Evolutionary conservation across 2,888 invertebrate genomes (phyloP), one percentile per base, ranked within the genome.

Genomic region (Eudemis profundana): DNA sequence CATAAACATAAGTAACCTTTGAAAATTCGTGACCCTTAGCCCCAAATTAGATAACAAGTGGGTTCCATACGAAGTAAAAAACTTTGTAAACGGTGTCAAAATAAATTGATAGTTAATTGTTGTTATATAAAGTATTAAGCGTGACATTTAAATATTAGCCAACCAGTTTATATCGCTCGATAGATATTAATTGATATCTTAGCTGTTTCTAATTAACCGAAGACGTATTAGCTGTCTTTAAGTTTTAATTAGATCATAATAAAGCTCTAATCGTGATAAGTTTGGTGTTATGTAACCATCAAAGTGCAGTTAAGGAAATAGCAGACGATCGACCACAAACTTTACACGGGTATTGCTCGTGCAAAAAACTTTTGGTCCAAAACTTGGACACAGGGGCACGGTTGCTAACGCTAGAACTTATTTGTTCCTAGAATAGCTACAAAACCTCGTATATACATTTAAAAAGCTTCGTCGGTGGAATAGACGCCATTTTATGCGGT

Each of bases 21-120:
- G 15, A 40, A 42, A 59, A 53, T 36, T 44, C 47, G n/a, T 65
- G 65, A 60, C 59, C 60, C 65, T 64, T 64, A 36, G 53, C 51
- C 64, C 53, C 59, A 27, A 51, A 65, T 61, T 62, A 56, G 59
- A 63, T 56, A 62, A 66, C 51, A 68, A 40, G 59, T 14, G 51
- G 63, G 67, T 73, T 76, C 77, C 73, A 68, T 70, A 73, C 53
- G 70, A 71, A 67, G 69, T 62, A 69, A 69, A 74, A 66, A 74
- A 73, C 73, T 12, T 67, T 59, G 65, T 59, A 68, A 73, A 72
- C 67, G 38, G 74, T 77, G 74, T 72, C 75, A 67, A 68, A 75
- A 71, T 62, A 68, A 71, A 72, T 68, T 71, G 68, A 71, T 73
- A 68, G 66, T 66, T 74, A 76, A 79, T 73, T 77, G 78, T 59